Percentiles rank a stretch among this genome's conserved stretches.
Evolutionary conservation across 2,113 vertebrate genomes (phyloP).

Genomic region (Sinocyclocheilus anshuiensis): DNA sequence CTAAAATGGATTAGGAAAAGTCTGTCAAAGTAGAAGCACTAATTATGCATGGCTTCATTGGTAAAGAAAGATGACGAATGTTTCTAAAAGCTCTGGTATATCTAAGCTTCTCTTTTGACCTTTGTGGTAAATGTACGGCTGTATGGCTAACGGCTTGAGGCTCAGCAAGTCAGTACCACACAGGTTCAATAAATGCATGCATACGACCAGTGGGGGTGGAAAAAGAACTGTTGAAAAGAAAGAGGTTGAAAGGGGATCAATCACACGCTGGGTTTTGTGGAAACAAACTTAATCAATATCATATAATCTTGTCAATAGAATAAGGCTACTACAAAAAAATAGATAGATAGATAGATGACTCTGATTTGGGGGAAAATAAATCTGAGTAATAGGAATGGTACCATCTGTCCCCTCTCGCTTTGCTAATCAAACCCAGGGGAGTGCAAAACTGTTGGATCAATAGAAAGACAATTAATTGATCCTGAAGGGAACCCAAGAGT

Average conservation of each 20-base stretch:
- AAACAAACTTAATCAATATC: constrained; percentile 69
- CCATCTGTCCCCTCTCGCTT: constrained; percentile 23
- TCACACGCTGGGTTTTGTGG: constrained; percentile 70
- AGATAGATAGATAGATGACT: too few species aligned
- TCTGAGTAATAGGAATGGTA: constrained; percentile 2
- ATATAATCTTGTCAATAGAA: neutral
- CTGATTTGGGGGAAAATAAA: neutral
- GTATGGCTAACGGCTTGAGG: constrained; percentile 56
- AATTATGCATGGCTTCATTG: neutral
- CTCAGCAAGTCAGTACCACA: constrained; percentile 71
- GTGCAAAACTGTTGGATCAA: constrained; percentile 10
- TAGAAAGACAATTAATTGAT: constrained; percentile 8
- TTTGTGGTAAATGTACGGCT: constrained; percentile 53
- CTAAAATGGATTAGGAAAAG: neutral
- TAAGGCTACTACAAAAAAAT: neutral
- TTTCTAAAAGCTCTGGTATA: neutral
- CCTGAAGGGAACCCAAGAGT: neutral
- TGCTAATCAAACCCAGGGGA: constrained; percentile 29
- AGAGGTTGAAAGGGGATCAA: constrained; percentile 67
- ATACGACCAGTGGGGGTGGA: constrained; percentile 64
- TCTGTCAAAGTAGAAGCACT: neutral
- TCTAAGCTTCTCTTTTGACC: too few species aligned
- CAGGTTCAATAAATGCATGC: constrained; percentile 76
- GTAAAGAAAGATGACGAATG: neutral
- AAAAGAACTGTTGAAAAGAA: neutral